Evolutionary conservation across 2,113 vertebrate genomes (phyloP), one percentile per base, ranked within the genome.

Genomic region (Tyto alba): DNA sequence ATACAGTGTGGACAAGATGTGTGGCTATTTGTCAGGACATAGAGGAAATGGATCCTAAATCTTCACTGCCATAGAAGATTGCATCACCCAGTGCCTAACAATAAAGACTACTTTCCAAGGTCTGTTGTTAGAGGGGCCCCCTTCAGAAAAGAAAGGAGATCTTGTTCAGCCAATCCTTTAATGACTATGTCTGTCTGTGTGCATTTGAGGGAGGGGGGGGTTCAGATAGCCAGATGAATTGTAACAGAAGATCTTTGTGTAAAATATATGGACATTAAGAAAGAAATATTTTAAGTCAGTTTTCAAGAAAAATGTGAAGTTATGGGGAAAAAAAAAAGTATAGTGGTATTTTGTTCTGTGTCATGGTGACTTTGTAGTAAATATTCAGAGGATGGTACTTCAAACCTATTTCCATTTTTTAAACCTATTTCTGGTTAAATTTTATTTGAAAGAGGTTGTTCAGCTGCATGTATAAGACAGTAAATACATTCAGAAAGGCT

Each of bases 201-300:
- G 89, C 90, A 74, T 83, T 69, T 30, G 18, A 53, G 74, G 67
- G 57, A 23, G 62, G 30, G 48, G 20, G 19, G 30, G 56, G 32
- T 7, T 91, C 68, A 73, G 56, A 93, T 57, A 88, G 59, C 76
- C 82, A 90, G 88, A 93, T 83, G 67, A 95, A 88, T 92, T 94
- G 93, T 91, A 88, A 97, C 96, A 97, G 96, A 87, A 84, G 40
- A 86, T 81, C 95, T 97, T 96, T 96, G 96, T 97, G 63, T 91
- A 57, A 96, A 84, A 79, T 89, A 85, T 50, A 32, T 59, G 85
- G 41, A 78, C 53, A 36, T 73, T 77, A 80, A 77, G 43, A 90
- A 88, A 62, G 16, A 93, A 89, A 71, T 77, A 69, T 90, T 90
- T 94, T 56, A 50, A 89, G 93, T 76, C 16, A 13, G 47, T 86